These are phyloP conservation scores for Embiotoca jacksoni DNA, from an alignment of 2,113 vertebrate genomes.

Conservation along the genomic window DNA sequence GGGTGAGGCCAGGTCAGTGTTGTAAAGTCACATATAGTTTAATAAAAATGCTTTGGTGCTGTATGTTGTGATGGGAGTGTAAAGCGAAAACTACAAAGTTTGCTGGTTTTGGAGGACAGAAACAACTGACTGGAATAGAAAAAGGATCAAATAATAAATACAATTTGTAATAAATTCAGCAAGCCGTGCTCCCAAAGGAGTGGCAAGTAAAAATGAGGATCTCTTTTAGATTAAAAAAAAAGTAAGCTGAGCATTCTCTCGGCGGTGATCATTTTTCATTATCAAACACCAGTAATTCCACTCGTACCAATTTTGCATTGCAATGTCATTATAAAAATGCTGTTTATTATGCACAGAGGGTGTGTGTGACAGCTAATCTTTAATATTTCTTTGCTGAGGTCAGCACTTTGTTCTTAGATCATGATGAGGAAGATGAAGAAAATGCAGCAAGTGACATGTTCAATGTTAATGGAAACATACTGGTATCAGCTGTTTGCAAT, in stretches of 20 bases:
- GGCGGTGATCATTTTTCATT: neutral
- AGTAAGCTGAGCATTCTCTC: neutral
- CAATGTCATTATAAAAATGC: slow-evolving; percentile 3
- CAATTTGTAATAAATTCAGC: neutral
- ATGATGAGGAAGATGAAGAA: neutral
- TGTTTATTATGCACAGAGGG: slow-evolving; percentile 5
- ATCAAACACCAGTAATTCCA: slow-evolving; percentile 13
- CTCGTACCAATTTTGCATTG: slow-evolving; percentile 1
- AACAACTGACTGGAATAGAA: neutral
- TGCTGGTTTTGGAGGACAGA: neutral
- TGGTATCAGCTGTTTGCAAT: neutral
- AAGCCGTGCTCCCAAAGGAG: neutral
- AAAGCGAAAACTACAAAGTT: neutral
- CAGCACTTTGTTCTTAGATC: neutral
- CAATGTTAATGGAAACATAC: neutral
- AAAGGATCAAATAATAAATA: neutral
- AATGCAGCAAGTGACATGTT: neutral
- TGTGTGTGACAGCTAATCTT: neutral
- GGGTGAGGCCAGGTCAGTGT: neutral
- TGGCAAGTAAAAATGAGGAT: neutral
- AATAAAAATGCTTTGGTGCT: neutral
- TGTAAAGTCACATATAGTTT: neutral
- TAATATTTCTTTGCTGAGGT: neutral
- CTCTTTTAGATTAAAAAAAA: slow-evolving; percentile 4
- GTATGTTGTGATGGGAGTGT: neutral